Percentiles rank a stretch among this genome's conserved stretches.
Conservation (phyloP, 2,888 invertebrate genomes). For the Tridacna gigas region DNA sequence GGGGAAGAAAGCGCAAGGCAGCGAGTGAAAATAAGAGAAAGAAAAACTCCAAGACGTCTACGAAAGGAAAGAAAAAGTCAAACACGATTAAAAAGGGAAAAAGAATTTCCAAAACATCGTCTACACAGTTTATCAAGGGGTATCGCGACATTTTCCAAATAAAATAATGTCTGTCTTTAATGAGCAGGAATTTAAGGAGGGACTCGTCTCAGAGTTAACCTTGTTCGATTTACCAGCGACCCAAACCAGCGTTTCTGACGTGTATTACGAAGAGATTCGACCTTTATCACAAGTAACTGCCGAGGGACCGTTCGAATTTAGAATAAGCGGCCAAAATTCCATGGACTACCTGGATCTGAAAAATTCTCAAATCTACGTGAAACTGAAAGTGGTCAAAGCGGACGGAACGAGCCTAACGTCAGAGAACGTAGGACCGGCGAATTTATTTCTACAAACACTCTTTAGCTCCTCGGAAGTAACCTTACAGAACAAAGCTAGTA, state of each 20-base stretch:
- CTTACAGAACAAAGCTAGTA: slow-evolving; percentile 48
- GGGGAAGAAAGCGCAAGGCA: slow-evolving; percentile 12
- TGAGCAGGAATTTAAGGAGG: slow-evolving; percentile 33
- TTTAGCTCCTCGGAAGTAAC: slow-evolving; percentile 53
- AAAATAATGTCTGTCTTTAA: slow-evolving; percentile 39
- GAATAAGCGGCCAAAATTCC: slow-evolving; percentile 46
- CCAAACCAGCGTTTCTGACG: slow-evolving; percentile 46
- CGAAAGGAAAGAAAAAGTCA: slow-evolving; percentile 22
- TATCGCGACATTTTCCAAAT: slow-evolving; percentile 25
- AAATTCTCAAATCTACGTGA: slow-evolving; percentile 29
- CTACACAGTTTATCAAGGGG: neutral
- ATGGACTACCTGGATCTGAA: slow-evolving; percentile 56
- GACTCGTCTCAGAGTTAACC: slow-evolving; percentile 29
- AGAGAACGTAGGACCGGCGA: slow-evolving; percentile 56
- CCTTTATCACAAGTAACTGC: slow-evolving; percentile 44
- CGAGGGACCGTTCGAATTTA: slow-evolving; percentile 48
- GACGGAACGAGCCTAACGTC: slow-evolving; percentile 27
- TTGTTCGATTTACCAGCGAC: slow-evolving; percentile 51
- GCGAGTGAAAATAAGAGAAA: neutral
- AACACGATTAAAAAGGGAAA: neutral
- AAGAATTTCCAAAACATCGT: neutral
- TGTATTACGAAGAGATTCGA: slow-evolving; percentile 52
- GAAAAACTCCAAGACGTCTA: neutral
- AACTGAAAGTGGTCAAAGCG: slow-evolving; percentile 34
- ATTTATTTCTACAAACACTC: slow-evolving; percentile 51